Conservation (phyloP, 2,113 vertebrate genomes). For the Podarcis raffonei region DNA sequence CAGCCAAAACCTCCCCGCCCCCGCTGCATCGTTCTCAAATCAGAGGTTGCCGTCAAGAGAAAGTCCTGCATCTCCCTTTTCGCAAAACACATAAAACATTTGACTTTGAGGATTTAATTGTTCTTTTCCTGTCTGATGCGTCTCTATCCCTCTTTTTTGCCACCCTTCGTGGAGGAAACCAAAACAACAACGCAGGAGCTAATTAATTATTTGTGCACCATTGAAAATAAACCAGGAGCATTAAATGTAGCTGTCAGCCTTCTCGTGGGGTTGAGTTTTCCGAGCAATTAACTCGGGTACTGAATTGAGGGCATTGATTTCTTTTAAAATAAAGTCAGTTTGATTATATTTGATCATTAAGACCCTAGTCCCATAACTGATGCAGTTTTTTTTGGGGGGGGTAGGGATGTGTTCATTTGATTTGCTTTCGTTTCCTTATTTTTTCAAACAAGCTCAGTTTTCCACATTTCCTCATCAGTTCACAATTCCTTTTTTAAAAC, state of each 20-base stretch:
- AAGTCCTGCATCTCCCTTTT: fast-evolving
- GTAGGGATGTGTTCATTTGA: too few relatives aligned
- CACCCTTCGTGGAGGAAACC: background rate
- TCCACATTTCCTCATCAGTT: too few relatives aligned
- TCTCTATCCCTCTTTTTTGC: fast-evolving
- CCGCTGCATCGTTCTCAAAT: background rate
- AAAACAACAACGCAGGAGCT: fast-evolving
- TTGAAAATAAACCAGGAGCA: background rate
- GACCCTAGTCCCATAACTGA: conserved; percentile 3
- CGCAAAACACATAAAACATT: fast-evolving
- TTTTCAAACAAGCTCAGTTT: too few relatives aligned
- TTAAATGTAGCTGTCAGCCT: background rate
- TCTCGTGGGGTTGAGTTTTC: background rate
- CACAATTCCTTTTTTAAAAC: too few relatives aligned
- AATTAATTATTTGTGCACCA: fast-evolving
- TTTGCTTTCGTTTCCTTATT: too few relatives aligned
- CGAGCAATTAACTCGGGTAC: conserved; percentile 28
- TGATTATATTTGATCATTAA: conserved; percentile 26
- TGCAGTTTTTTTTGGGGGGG: background rate
- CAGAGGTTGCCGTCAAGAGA: background rate
- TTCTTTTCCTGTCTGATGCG: background rate
- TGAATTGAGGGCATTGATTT: conserved; percentile 27
- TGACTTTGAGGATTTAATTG: fast-evolving
- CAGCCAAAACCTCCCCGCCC: too few relatives aligned
- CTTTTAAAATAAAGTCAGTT: conserved; percentile 37